Evolutionary conservation across 2,888 invertebrate genomes (phyloP).

Genomic region (Lasioglossum figueresi): DNA sequence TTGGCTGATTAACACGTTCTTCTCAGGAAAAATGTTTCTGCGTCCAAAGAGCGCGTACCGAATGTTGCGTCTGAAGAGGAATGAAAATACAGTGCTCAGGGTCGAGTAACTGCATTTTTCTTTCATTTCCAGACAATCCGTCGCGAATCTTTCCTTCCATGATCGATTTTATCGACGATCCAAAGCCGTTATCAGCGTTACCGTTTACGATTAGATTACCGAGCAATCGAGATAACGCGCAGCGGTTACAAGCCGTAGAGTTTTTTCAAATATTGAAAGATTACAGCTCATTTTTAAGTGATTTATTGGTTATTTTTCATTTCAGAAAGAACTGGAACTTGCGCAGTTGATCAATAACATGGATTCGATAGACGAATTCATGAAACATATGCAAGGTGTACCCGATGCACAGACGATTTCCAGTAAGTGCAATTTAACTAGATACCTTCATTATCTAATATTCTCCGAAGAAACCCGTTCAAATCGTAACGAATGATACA

Average conservation of each 20-base stretch:
- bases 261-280: background rate
- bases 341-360: constrained; percentile 63
- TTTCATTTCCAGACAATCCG: background rate
- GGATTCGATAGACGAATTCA: constrained; percentile 71
- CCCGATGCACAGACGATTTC: constrained; percentile 14
- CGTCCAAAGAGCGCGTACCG: background rate
- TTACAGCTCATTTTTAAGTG: background rate
- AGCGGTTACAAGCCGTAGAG: background rate
- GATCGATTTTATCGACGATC: background rate
- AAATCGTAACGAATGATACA: background rate
- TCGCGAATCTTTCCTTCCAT: background rate
- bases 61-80: background rate
- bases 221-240: constrained; percentile 14
- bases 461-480: constrained; percentile 20
- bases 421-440: background rate
- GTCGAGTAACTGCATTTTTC: background rate
- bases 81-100: background rate
- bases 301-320: constrained; percentile 17
- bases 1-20: constrained; percentile 27
- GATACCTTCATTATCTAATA: background rate
- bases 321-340: constrained; percentile 67
- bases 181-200: constrained; percentile 26
- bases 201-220: constrained; percentile 33
- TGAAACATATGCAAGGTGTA: constrained; percentile 60
- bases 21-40: background rate